Conservation (phyloP, 2,888 invertebrate genomes). For the Lepidonotus clava region DNA sequence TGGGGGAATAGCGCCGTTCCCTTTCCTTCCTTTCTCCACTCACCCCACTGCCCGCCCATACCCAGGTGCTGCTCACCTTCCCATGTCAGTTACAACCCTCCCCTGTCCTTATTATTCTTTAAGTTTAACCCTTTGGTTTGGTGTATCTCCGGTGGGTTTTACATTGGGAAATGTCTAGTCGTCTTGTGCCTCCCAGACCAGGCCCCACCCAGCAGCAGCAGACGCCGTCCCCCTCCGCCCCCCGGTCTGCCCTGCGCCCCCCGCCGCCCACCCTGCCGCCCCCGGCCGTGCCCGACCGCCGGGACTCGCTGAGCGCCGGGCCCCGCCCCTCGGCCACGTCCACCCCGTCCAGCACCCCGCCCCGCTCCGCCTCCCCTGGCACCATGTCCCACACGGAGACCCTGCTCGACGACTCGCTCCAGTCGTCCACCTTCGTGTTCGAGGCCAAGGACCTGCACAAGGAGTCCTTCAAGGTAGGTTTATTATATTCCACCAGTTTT, state of each 20-base stretch:
- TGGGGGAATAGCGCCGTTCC: no score
- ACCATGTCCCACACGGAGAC: slow-evolving; percentile 32
- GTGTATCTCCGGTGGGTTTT: no score
- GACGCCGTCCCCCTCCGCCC: background rate
- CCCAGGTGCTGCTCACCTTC: no score
- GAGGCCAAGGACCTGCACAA: slow-evolving; percentile 58
- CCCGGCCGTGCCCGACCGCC: slow-evolving; percentile 18
- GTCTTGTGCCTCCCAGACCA: slow-evolving; percentile 16
- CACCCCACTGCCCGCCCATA: no score
- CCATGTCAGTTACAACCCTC: no score
- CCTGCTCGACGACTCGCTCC: slow-evolving; percentile 14
- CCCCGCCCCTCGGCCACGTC: background rate
- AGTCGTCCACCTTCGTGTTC: slow-evolving; percentile 49
- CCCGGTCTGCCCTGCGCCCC: background rate
- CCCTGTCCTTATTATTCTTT: no score
- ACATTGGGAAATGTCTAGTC: slow-evolving; percentile 31
- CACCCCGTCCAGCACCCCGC: no score
- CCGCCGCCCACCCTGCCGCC: background rate
- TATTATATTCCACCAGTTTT: background rate
- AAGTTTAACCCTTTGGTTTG: no score
- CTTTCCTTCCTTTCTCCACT: no score
- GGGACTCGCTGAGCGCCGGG: slow-evolving; percentile 9
- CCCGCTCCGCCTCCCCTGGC: background rate
- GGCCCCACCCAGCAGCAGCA: no score
- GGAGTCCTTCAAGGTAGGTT: slow-evolving; percentile 56